Evolutionary conservation across 1,140 invertebrate species (phyloP), one percentile per base, ranked within the genome.

Genomic region (Venturia canescens): DNA sequence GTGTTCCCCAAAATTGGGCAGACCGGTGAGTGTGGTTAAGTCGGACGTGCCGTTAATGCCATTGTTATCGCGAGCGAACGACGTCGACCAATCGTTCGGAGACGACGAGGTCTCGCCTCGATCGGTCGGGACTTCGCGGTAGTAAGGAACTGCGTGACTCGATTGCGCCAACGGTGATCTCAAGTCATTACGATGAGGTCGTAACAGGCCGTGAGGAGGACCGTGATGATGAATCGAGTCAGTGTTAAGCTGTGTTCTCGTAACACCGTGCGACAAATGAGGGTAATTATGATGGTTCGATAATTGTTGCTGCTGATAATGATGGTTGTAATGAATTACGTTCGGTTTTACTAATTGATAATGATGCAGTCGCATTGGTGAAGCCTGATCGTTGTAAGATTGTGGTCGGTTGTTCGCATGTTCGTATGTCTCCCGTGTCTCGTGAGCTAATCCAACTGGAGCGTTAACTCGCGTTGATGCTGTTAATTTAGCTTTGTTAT

Each of bases 321-420:
- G 74, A 21, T 77, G 74, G n/a, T 87, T 81, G 38, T 83, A 82
- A 79, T 87, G 85, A 67, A 60, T 76, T 27, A 60, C 9, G 9
- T 15, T 31, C 1, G 50, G 21, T 34, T 63, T 77, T 9, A 26
- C 21, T 2, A 60, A 77, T 77, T 77, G 75, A 26, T 77, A 66
- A 23, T 23, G 75, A 29, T 29, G 21, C 3, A 7, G 9, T 48
- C 57, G 50, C 21, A 74, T 74, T 23, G 71, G 71, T 23, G 57
- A 74, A 44, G 71, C 21, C 57, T 74, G 71, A 21, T 27, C 53
- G 31, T 77, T 34, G 75, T 66, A 66, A n/a, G 75, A 44, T 57
- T 77, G 75, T 53, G 60, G n/a, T 31, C 13, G 66, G 34, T 34
- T 23, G 27, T 76, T 5, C 23, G 23, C n/a, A 27, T 15, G 16